These are phyloP conservation scores for Peromyscus attwateri DNA, from an alignment of 2,797 vertebrate species.

Conservation along the genomic window DNA sequence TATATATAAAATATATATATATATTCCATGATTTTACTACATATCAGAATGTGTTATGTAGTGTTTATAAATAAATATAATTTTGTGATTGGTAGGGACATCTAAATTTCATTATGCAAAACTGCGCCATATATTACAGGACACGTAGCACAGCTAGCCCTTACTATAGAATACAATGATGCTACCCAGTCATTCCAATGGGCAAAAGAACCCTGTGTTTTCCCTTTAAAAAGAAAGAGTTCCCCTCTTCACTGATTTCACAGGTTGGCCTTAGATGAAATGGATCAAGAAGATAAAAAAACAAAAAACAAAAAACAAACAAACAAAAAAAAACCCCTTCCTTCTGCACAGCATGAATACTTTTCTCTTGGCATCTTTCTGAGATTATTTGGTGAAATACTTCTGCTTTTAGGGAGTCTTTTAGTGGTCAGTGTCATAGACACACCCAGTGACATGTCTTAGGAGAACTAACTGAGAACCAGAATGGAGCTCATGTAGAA, in stretches of 20 bases:
- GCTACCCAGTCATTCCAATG: not conserved
- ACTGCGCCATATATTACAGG: not conserved
- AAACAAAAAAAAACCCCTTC: not conserved
- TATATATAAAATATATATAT: no score
- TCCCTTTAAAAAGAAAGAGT: not conserved
- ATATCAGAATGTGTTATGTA: not conserved
- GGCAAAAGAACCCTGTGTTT: not conserved
- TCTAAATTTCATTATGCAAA: not conserved
- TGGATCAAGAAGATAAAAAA: constrained; percentile 24
- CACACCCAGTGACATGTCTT: not conserved
- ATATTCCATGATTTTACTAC: not conserved
- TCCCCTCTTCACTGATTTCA: not conserved
- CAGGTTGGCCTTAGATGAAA: not conserved
- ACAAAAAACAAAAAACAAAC: no score
- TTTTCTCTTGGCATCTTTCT: not conserved
- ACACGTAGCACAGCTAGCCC: not conserved
- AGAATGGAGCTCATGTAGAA: not conserved
- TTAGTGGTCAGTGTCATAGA: not conserved
- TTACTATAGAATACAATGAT: not conserved
- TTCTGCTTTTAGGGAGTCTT: not conserved
- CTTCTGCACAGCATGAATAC: not conserved
- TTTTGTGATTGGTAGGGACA: not conserved
- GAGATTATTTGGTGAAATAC: not conserved
- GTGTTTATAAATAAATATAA: constrained; percentile 19
- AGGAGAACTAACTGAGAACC: not conserved